Conservation (phyloP, 1,140 invertebrate species). For the Reticulitermes speratus region DNA sequence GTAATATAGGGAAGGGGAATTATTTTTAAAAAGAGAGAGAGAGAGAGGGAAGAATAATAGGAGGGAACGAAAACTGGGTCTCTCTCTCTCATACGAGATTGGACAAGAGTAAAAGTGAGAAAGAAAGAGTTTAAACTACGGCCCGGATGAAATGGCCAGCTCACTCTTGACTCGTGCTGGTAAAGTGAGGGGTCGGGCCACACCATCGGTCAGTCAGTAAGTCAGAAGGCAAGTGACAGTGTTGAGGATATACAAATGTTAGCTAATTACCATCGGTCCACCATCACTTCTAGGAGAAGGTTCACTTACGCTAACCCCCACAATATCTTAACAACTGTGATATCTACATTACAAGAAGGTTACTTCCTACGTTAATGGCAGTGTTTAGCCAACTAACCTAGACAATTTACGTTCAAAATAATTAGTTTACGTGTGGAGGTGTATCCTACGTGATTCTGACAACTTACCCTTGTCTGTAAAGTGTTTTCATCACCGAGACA, state of each 20-base stretch:
- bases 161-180: not conserved
- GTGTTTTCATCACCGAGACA: not conserved
- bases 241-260: not conserved
- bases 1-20: no score
- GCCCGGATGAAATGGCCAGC: not conserved
- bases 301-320: not conserved
- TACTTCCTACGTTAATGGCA: not conserved
- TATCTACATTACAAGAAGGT: not conserved
- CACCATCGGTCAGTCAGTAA: not conserved
- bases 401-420: no score
- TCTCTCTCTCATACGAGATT: not conserved
- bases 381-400: no score
- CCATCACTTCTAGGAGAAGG: not conserved
- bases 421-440: not conserved
- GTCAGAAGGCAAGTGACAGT: not conserved
- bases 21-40: not conserved
- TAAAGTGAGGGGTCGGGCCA: not conserved
- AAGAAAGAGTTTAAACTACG: not conserved
- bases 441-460: not conserved
- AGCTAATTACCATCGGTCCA: no score
- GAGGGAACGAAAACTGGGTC: slow-evolving; percentile 2
- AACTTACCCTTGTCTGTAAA: not conserved
- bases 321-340: not conserved
- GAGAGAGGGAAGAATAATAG: not conserved
- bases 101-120: slow-evolving; percentile 3